Conservation (phyloP, 2,113 vertebrate genomes). For the Rhinogobius similis region DNA sequence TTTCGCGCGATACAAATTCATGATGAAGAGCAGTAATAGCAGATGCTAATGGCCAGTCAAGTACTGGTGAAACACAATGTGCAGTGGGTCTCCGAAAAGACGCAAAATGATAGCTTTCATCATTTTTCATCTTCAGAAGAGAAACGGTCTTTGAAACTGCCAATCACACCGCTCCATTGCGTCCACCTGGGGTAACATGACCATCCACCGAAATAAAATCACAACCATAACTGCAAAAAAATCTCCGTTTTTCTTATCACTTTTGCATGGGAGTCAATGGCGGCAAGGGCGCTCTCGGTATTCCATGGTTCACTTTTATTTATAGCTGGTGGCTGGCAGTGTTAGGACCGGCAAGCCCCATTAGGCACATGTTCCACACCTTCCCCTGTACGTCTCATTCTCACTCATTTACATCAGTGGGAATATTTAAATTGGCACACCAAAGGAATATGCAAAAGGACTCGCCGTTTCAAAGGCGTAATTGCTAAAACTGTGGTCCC, state of each 20-base stretch:
- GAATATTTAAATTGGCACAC: constrained; percentile 12
- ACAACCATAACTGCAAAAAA: not conserved
- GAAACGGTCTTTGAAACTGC: constrained; percentile 4
- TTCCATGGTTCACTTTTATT: constrained; percentile 1
- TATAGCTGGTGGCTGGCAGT: constrained; percentile 50
- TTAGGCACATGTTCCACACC: constrained; percentile 57
- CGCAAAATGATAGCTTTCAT: constrained; percentile 7
- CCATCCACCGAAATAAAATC: constrained; percentile 4
- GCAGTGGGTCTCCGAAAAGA: not conserved
- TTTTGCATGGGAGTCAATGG: constrained; percentile 25
- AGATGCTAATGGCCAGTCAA: constrained; percentile 1
- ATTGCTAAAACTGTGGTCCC: constrained; percentile 31
- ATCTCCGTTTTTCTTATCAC: not conserved
- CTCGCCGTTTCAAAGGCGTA: constrained; percentile 12
- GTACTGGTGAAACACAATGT: constrained; percentile 1
- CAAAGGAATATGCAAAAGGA: constrained; percentile 22
- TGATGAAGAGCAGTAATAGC: not conserved
- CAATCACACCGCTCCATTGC: constrained; percentile 7
- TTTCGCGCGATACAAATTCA: not conserved
- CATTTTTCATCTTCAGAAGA: constrained; percentile 8
- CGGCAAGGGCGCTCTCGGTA: constrained; percentile 33
- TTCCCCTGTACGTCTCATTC: constrained; percentile 49
- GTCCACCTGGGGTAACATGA: constrained; percentile 10
- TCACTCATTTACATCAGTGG: constrained; percentile 23
- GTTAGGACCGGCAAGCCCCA: constrained; percentile 66